Conservation (phyloP, 1,140 invertebrate genomes). For the Conus ventricosus region DNA sequence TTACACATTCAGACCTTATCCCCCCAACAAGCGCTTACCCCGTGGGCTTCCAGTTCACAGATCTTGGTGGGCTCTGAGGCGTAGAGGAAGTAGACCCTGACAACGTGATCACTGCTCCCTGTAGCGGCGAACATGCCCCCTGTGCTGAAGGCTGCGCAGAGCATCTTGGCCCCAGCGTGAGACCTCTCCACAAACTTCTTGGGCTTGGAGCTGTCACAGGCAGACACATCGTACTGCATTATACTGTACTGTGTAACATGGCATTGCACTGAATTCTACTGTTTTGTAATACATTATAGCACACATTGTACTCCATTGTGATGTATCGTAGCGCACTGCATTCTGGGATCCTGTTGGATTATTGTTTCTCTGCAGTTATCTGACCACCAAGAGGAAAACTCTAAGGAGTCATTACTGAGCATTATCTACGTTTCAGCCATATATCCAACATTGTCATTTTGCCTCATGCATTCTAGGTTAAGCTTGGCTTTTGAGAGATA, state of each 20-base stretch:
- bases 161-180: conserved; percentile 95
- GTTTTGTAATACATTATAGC: too few relatives aligned
- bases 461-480: too few relatives aligned
- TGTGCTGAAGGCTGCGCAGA: conserved; percentile 95
- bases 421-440: too few relatives aligned
- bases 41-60: conserved; percentile 90
- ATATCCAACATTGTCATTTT: too few relatives aligned
- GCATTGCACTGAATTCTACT: too few relatives aligned
- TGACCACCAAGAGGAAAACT: too few relatives aligned
- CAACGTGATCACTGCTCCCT: conserved; percentile 94
- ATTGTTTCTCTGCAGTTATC: too few relatives aligned
- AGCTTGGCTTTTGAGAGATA: too few relatives aligned
- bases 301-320: too few relatives aligned
- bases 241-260: not conserved
- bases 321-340: too few relatives aligned
- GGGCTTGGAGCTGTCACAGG: conserved; percentile 83
- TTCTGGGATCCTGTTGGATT: too few relatives aligned
- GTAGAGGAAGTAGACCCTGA: conserved; percentile 91
- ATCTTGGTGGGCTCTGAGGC: conserved; percentile 84
- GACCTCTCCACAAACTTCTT: conserved; percentile 95
- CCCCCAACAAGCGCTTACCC: conserved; percentile 25
- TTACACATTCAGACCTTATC: not conserved
- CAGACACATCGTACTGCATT: not conserved
- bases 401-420: too few relatives aligned
- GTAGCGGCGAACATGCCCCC: conserved; percentile 95